A percentile compares a stretch with the other conserved stretches of the same genome.
Conservation (phyloP, 2,797 vertebrate genomes). For the Setipinna tenuifilis region DNA sequence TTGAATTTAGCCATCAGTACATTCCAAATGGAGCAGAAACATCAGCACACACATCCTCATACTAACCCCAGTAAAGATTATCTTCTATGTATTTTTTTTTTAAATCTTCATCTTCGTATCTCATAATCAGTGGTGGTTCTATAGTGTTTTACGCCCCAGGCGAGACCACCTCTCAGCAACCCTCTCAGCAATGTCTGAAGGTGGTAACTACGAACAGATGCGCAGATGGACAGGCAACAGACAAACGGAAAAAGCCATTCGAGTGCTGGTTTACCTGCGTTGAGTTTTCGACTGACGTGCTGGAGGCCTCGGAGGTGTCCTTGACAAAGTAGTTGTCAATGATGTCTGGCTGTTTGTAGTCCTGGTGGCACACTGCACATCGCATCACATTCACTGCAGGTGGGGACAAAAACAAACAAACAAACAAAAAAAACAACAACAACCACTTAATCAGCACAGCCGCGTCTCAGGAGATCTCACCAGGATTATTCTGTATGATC, state of each 20-base stretch:
- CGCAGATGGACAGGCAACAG: not conserved
- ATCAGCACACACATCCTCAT: not conserved
- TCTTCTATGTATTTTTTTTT: too few relatives aligned
- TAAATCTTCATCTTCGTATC: too few relatives aligned
- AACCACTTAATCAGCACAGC: not conserved
- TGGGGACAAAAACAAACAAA: conserved; percentile 31
- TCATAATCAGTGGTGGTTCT: too few relatives aligned
- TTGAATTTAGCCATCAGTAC: not conserved
- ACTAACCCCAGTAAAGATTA: not conserved
- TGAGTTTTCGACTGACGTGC: conserved; percentile 89
- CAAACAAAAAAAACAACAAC: conserved; percentile 1
- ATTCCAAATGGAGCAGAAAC: not conserved
- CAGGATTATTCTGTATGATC: not conserved
- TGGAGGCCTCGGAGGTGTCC: conserved; percentile 89
- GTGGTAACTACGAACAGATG: not conserved
- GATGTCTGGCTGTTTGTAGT: conserved; percentile 95
- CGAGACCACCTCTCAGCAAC: too few relatives aligned
- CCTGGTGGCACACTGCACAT: conserved; percentile 92
- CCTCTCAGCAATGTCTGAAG: not conserved
- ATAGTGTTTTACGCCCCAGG: too few relatives aligned
- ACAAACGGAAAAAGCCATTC: not conserved
- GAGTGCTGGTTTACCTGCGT: conserved; percentile 80
- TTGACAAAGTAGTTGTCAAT: conserved; percentile 99
- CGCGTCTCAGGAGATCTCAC: not conserved
- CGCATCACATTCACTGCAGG: conserved; percentile 91